Evolutionary conservation across 2,113 vertebrate genomes (phyloP), one percentile per base, ranked within the genome.

Genomic region (Thunnus maccoyii): DNA sequence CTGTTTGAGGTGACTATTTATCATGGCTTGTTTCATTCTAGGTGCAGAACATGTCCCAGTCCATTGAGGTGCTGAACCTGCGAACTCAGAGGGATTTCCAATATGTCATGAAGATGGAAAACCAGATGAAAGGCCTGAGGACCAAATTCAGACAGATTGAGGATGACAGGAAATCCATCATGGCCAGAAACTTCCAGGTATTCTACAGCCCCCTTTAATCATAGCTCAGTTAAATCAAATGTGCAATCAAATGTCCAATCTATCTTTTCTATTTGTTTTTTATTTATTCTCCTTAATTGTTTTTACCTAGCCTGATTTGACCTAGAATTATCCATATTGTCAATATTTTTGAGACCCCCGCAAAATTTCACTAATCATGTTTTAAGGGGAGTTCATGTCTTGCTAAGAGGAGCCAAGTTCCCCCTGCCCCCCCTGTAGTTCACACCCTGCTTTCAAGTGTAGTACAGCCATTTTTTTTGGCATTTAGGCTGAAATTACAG

Each of bases 31-130:
- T 63, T 78, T 58, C 46, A 47, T 73, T 82, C 87, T 86, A 99
- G 98, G 98, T 99, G 78, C 98, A 99, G 94, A 99, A 99, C 85
- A 99, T 99, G 98, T 99, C 98, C 60, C 98, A 99, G 25, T 99
- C 98, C 76, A 99, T 99, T 70, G 98, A 99, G 94, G 97, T 99
- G 74, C 93, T 99, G 92, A 99, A 99, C 84, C 93, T 99, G 72
- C 95, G 98, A 27, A 99, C 98, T 25, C 98, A 99, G 94, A 97
- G 98, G 87, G 98, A 99, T 94, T 99, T 99, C 92, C 98, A 99
- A 84, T 99, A 99, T 22, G 98, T 99, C 90, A 96, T 99, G 90
- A 99, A 99, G 95, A 99, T 99, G 98, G 98, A 99, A 93, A 99
- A 96, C 8, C 98, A 99, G 87, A 99, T 99, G 97, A 99, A 99